phyloP scores from a whole-genome alignment of 2,888 invertebrate genomes.

The Cantharis nigra region DNA sequence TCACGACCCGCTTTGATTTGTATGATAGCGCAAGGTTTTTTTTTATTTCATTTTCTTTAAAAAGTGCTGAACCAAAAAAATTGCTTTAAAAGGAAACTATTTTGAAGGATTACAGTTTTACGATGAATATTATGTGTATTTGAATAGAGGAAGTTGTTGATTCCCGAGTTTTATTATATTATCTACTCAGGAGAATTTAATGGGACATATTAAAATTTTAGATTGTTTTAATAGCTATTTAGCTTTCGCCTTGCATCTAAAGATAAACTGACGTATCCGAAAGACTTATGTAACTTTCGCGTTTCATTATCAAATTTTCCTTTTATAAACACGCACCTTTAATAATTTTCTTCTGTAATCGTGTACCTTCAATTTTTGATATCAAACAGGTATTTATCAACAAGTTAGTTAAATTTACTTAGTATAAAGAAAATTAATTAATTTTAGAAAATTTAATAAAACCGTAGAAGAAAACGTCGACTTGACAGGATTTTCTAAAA shows the following conservation, averaged over 20 bases:
- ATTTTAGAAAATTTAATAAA: not conserved
- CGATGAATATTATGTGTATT: too few relatives aligned
- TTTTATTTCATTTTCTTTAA: too few relatives aligned
- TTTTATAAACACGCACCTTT: not conserved
- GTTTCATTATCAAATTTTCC: not conserved
- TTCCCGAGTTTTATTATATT: not conserved
- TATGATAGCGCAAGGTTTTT: too few relatives aligned
- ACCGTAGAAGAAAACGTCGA: not conserved
- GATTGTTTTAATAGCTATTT: not conserved
- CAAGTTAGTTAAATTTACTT: not conserved
- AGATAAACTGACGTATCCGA: not conserved
- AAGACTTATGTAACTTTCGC: not conserved
- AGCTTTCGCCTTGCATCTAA: not conserved
- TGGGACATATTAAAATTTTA: not conserved
- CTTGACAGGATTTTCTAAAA: not conserved
- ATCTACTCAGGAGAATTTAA: not conserved
- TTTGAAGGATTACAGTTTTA: too few relatives aligned
- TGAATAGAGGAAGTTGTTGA: too few relatives aligned
- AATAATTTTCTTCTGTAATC: not conserved
- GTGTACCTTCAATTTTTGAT: not conserved
- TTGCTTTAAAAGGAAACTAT: too few relatives aligned
- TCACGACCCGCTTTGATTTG: too few relatives aligned
- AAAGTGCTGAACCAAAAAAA: too few relatives aligned
- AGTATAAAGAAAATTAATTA: not conserved
- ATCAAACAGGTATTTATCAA: not conserved